Evolutionary conservation across 1,140 invertebrate species (phyloP).

Genomic region (Drosophila bifasciata): DNA sequence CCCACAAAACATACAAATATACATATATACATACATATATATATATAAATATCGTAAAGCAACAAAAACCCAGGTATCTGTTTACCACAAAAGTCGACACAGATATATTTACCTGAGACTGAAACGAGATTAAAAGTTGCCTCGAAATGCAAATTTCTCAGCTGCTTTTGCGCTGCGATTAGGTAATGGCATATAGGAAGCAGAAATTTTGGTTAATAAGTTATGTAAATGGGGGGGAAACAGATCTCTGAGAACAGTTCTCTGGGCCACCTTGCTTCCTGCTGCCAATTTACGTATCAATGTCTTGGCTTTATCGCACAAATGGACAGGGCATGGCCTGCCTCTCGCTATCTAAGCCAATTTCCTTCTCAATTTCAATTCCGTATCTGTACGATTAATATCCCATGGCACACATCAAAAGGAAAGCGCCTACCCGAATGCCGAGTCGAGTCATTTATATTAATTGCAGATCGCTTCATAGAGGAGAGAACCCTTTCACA

Average conservation of each 20-base stretch:
- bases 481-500: conserved; percentile 39
- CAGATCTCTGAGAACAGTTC: too few relatives aligned
- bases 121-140: conserved; percentile 34
- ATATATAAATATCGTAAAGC: not conserved
- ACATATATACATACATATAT: conserved; percentile 2
- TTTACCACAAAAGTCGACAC: conserved; percentile 49
- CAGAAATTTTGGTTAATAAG: too few relatives aligned
- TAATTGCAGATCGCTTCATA: conserved; percentile 28
- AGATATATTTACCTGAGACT: conserved; percentile 33
- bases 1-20: conserved; percentile 8
- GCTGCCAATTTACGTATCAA: too few relatives aligned
- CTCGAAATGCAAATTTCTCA: conserved; percentile 11
- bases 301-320: too few relatives aligned
- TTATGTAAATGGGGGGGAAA: too few relatives aligned
- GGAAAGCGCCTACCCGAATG: conserved; percentile 12
- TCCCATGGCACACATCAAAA: conserved; percentile 1
- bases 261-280: too few relatives aligned
- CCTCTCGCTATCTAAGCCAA: too few relatives aligned
- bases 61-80: conserved; percentile 28
- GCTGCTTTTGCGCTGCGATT: conserved; percentile 2
- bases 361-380: conserved; percentile 2
- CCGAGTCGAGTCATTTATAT: conserved; percentile 16
- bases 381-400: not conserved
- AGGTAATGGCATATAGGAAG: conserved; percentile 5
- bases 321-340: too few relatives aligned